Evolutionary conservation across 2,113 vertebrate species (phyloP).

Genomic region (Callithrix jacchus): DNA sequence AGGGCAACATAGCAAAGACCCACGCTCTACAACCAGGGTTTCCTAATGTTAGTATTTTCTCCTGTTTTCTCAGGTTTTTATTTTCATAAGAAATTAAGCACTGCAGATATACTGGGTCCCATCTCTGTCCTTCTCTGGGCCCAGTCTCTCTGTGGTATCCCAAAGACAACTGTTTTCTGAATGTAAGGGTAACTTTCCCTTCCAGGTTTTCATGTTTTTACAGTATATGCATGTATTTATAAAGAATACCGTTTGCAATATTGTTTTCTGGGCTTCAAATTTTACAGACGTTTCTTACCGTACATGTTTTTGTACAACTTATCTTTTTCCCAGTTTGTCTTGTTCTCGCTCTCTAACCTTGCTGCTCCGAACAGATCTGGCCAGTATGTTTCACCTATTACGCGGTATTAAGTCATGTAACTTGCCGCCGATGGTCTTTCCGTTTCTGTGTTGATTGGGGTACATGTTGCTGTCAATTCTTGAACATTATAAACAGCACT

Average conservation of each 20-base stretch:
- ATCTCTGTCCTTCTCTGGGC: neutral
- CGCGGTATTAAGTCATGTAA: accelerated
- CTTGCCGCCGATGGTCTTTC: accelerated
- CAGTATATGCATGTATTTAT: accelerated
- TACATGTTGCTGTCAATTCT: accelerated
- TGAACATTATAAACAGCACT: too few species aligned
- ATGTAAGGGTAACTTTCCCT: neutral
- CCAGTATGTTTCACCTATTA: neutral
- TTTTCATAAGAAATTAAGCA: neutral
- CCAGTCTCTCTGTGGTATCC: accelerated
- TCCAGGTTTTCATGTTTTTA: neutral
- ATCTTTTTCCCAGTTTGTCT: neutral
- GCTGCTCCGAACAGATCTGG: neutral
- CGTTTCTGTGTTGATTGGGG: accelerated
- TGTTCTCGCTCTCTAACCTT: neutral
- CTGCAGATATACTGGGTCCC: neutral
- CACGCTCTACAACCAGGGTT: too few species aligned
- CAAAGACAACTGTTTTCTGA: neutral
- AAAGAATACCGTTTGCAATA: neutral
- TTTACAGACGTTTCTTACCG: neutral
- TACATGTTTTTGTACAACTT: accelerated
- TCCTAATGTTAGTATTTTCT: neutral
- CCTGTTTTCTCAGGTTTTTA: neutral
- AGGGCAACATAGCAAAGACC: neutral
- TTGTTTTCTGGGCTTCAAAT: neutral